These are phyloP conservation scores for Platycercus adscitus DNA, from an alignment of 2,113 vertebrate genomes.

Conservation along the genomic window DNA sequence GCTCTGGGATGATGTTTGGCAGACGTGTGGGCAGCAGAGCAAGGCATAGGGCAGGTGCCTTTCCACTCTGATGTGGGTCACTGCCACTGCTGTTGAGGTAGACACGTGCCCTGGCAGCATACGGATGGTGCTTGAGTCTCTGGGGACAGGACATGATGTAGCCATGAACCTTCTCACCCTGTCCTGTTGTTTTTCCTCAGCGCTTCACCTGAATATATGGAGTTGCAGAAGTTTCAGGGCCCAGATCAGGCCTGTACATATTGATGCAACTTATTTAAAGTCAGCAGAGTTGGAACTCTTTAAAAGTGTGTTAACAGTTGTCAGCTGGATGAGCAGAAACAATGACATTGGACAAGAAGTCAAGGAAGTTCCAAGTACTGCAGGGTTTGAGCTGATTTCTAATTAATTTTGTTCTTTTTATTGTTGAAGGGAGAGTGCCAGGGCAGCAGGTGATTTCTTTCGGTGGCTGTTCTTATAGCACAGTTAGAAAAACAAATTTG, in stretches of 20 bases:
- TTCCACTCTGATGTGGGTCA: not conserved
- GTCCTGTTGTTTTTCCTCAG: not conserved
- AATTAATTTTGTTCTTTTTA: not conserved
- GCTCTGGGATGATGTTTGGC: not conserved
- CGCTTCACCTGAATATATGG: not conserved
- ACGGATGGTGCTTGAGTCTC: not conserved
- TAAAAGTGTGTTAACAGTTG: not conserved
- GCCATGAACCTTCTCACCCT: not conserved
- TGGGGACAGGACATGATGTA: no score
- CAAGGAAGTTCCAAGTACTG: not conserved
- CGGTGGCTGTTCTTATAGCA: not conserved
- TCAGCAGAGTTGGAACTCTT: not conserved
- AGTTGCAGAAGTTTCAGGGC: not conserved
- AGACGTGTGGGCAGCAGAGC: not conserved
- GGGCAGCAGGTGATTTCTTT: not conserved
- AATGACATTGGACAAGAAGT: not conserved
- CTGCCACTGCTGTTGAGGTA: not conserved
- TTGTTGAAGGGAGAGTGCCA: not conserved
- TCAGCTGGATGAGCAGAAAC: not conserved
- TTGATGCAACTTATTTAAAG: not conserved
- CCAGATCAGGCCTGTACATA: rapidly evolving
- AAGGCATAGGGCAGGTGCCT: not conserved
- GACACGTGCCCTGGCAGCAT: rapidly evolving
- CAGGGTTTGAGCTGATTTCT: not conserved
- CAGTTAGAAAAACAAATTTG: not conserved